Conservation (phyloP, 2,797 vertebrate genomes). For the Botia almorhae region DNA sequence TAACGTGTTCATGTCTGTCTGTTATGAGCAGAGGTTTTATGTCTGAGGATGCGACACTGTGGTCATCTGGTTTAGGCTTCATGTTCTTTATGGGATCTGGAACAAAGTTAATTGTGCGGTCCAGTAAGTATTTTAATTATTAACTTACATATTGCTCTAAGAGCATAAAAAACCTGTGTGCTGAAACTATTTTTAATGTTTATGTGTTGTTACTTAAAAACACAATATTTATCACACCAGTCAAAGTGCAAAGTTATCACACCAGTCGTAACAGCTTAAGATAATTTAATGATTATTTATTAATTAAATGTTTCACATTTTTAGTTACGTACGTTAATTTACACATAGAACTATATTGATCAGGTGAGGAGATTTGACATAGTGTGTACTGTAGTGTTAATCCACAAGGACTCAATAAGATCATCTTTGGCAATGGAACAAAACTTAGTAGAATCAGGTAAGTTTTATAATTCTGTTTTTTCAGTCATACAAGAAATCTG, state of each 20-base stretch:
- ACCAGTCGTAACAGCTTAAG: no score
- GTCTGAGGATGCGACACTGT: slow-evolving; percentile 48
- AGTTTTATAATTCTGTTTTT: background rate
- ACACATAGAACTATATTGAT: background rate
- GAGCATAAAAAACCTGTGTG: background rate
- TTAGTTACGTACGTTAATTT: background rate
- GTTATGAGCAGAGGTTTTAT: slow-evolving; percentile 39
- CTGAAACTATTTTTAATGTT: background rate
- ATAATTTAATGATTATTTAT: background rate
- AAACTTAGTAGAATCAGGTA: slow-evolving; percentile 16
- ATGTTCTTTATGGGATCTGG: slow-evolving; percentile 51
- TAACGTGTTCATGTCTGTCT: background rate
- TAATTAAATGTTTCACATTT: background rate
- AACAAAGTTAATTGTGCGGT: slow-evolving; percentile 45
- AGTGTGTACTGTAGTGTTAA: slow-evolving; percentile 36
- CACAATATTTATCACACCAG: no score
- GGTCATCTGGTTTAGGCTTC: slow-evolving; percentile 28
- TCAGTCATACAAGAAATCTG: background rate
- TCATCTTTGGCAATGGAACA: slow-evolving; percentile 17
- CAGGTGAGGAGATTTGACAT: slow-evolving; percentile 19
- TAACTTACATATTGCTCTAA: background rate
- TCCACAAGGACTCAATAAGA: slow-evolving; percentile 1
- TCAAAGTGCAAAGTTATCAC: background rate
- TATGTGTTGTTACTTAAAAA: background rate
- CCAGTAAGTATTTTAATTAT: slow-evolving; percentile 53